Conservation (phyloP, 2,797 vertebrate genomes). For the Smutsia temminckii region DNA sequence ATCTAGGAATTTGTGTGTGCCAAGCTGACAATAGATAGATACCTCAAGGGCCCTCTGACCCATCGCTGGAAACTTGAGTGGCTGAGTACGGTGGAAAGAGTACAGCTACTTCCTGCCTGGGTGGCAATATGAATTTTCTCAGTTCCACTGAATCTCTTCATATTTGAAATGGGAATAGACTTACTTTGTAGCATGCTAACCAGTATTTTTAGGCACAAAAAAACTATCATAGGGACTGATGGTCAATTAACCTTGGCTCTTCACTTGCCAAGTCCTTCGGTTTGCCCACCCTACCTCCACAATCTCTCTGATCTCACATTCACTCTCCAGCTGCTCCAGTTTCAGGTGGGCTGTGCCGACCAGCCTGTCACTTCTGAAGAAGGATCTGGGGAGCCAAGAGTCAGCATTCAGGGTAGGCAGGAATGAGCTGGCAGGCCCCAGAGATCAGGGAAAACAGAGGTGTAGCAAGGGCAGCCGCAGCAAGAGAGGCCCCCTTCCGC, state of each 20-base stretch:
- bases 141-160: neutral
- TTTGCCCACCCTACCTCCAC: constrained; percentile 85
- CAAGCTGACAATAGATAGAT: neutral
- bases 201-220: neutral
- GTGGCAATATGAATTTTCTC: neutral
- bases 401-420: neutral
- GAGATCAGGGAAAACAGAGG: neutral
- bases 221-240: neutral
- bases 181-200: neutral
- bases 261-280: neutral
- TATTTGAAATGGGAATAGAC: neutral
- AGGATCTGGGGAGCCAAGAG: constrained; percentile 82
- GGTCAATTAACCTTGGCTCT: neutral
- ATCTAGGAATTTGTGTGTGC: neutral
- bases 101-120: neutral
- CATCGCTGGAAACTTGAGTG: neutral
- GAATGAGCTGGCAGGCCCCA: neutral
- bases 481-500: neutral
- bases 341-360: constrained; percentile 94
- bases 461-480: neutral
- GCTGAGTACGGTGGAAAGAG: neutral
- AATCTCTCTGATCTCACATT: constrained; percentile 97
- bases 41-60: neutral
- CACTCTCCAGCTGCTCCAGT: constrained; percentile 93
- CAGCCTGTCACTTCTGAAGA: constrained; percentile 95